These are phyloP conservation scores for Eufriesea mexicana DNA, from an alignment of 1,140 invertebrate genomes.

Conservation along the genomic window DNA sequence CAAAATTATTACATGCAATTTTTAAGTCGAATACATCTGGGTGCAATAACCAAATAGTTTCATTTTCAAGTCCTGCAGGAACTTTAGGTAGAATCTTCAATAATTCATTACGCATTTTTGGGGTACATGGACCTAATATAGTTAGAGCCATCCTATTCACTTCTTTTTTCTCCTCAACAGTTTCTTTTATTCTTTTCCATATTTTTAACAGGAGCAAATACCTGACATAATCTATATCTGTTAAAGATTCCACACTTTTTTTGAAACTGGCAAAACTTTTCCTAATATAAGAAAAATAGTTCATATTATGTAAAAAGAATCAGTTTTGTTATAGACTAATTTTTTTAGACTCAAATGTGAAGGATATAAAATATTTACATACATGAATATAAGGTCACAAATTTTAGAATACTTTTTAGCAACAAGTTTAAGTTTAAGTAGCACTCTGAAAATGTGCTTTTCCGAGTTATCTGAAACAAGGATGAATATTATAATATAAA, in stretches of 20 bases:
- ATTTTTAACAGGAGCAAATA: constrained; percentile 76
- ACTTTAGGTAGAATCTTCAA: constrained; percentile 67
- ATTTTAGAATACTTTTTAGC: constrained; percentile 69
- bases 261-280: constrained; percentile 70
- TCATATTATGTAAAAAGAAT: constrained; percentile 5
- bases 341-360: constrained; percentile 2
- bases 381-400: constrained; percentile 72
- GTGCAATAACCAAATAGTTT: constrained; percentile 71
- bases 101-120: constrained; percentile 64
- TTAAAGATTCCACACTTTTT: constrained; percentile 54
- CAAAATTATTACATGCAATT: constrained; percentile 67
- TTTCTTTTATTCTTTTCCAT: constrained; percentile 72
- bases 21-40: constrained; percentile 67
- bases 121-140: constrained; percentile 70
- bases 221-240: constrained; percentile 70
- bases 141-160: constrained; percentile 70
- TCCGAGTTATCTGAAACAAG: constrained; percentile 73
- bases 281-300: constrained; percentile 61
- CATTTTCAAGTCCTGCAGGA: constrained; percentile 58
- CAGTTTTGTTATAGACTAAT: not conserved
- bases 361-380: constrained; percentile 46
- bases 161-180: constrained; percentile 65
- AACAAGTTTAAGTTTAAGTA: constrained; percentile 70
- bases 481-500: constrained; percentile 6
- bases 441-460: constrained; percentile 75